These are phyloP conservation scores for Xiphophorus maculatus DNA, from an alignment of 2,113 vertebrate species.

Conservation along the genomic window DNA sequence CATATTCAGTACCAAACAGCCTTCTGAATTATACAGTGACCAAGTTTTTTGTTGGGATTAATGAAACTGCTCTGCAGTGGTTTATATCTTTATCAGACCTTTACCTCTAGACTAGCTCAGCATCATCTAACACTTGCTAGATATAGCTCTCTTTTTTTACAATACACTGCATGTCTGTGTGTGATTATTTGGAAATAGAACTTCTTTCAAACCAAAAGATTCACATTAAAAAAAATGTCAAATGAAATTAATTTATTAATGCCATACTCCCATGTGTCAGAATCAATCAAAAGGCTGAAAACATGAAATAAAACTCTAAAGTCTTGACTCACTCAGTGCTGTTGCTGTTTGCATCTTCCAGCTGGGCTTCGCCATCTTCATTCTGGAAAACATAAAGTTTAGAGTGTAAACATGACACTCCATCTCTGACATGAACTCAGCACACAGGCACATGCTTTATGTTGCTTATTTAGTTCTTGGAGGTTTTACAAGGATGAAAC, in stretches of 20 bases:
- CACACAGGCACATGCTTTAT: too few species aligned
- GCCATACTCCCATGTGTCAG: neutral
- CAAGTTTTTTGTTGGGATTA: neutral
- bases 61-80: neutral
- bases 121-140: neutral
- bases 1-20: too few species aligned
- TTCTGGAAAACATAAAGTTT: conserved; percentile 56
- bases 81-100: neutral
- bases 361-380: conserved; percentile 57
- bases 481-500: too few species aligned
- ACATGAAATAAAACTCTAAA: neutral
- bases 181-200: neutral
- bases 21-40: too few species aligned
- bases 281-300: neutral
- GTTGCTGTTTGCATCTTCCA: conserved; percentile 44
- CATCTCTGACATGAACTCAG: neutral
- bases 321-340: conserved; percentile 48
- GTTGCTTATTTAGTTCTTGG: too few species aligned
- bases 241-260: neutral
- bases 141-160: neutral
- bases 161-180: neutral
- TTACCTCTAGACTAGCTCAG: neutral
- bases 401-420: neutral
- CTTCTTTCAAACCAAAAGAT: too few species aligned
- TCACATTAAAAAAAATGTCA: too few species aligned